Base-by-base conservation (phyloP, 2,797 vertebrate genomes). In the Mus minutoides region DNA sequence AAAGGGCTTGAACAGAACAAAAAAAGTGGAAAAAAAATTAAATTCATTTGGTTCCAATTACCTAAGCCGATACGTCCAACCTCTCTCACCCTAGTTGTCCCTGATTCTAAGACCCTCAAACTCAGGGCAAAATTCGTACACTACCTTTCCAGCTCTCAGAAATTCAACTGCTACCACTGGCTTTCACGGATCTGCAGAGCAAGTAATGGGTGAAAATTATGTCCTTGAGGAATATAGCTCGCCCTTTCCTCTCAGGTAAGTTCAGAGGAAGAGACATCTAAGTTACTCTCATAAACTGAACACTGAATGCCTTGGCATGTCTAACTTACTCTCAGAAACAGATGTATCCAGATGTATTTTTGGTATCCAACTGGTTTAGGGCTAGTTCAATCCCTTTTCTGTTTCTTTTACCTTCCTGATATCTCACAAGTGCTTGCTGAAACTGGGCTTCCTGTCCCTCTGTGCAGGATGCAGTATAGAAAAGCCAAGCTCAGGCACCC, bases 161-260 rank as follows among this genome's bases (percentile, higher is more conserved):
- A 24, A 16, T 58, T 78, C 10, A 13, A 37, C 12, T 37, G 21
- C 64, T 19, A 71, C 8, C 31, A 14, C 34, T 64, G 64, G 7
- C 29, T 29, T 83, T 67, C 37, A 6, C 73, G 12, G 16, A 31
- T 90, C 46, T 92, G 19, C 40, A 52, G 29, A 77, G 10, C 12
- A 69, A 78, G 67, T 24, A 82, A 52, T 88, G 73, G 43, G 14
- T n/a, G 1, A 37, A 82, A 87, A 94, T 64, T 79, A n/a, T 17
- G 3, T 62, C 54, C 34, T 62, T 86, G 37, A 21, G 83, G 86
- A 67, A 95, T 90, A 71, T 9, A 26, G 21, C 12, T 83, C 67
- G 77, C 24, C 31, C 40, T 96, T 86, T 86, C 71, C 76, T 89
- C 34, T 56, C 43, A 96, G 52, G 49, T 71, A n/a, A 60, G 31